These are phyloP conservation scores for Diceros bicornis DNA, from an alignment of 2,797 vertebrate genomes.

Conservation along the genomic window DNA sequence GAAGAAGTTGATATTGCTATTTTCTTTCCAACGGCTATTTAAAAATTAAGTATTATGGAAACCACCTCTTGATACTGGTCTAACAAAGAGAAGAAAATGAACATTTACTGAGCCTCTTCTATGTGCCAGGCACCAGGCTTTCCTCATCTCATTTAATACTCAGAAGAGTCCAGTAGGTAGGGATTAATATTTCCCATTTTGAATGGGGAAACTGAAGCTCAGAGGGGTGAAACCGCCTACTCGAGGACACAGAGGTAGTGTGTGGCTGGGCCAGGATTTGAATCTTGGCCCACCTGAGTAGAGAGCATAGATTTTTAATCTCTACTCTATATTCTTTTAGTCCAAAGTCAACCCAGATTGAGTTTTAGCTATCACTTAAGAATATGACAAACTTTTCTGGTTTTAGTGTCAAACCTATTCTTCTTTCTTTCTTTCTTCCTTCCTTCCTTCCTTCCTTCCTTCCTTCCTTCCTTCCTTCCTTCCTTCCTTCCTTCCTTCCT, in stretches of 20 bases:
- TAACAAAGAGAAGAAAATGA: not conserved
- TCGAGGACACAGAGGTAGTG: not conserved
- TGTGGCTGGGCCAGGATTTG: not conserved
- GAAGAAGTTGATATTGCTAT: not conserved
- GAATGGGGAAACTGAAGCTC: not conserved
- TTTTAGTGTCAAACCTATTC: not conserved
- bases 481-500: rapidly evolving
- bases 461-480: rapidly evolving
- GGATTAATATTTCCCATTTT: not conserved
- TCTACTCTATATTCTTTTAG: not conserved
- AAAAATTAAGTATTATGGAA: not conserved
- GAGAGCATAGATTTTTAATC: not conserved
- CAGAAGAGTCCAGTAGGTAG: not conserved
- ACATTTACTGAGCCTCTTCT: not conserved
- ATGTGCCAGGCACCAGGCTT: not conserved
- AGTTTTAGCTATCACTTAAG: not conserved
- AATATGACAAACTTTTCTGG: not conserved
- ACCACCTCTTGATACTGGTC: not conserved
- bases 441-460: rapidly evolving
- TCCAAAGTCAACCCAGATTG: not conserved
- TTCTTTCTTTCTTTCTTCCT: not conserved
- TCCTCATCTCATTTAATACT: not conserved
- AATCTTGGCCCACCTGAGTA: not conserved
- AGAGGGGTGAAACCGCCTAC: not conserved
- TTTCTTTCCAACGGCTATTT: not conserved